A percentile compares a stretch with the other conserved stretches of the same genome.
phyloP scores from a whole-genome alignment of 2,888 invertebrate genomes.

The Apamea epomidion region DNA sequence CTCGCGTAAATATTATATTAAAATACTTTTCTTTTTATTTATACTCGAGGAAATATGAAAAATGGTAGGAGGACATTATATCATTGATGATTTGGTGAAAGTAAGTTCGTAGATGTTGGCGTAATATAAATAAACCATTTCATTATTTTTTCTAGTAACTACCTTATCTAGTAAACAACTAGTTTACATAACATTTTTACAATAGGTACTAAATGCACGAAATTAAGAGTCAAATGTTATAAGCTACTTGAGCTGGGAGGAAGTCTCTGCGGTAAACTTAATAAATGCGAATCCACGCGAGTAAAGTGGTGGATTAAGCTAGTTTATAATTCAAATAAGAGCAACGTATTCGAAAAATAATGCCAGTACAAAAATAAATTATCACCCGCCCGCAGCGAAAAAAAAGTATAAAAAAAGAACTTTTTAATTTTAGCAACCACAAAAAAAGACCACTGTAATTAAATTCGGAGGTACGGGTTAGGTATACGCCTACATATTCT shows the following conservation, averaged over 20 bases:
- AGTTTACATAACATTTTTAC: neutral
- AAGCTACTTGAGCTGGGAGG: neutral
- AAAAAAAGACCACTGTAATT: conserved; percentile 60
- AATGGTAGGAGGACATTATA: neutral
- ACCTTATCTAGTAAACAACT: neutral
- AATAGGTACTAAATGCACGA: neutral
- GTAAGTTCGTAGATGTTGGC: neutral
- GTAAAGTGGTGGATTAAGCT: conserved; percentile 29
- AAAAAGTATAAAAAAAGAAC: conserved; percentile 50
- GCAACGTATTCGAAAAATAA: conserved; percentile 57
- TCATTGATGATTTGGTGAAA: neutral
- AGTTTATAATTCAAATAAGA: conserved; percentile 62
- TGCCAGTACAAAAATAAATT: conserved; percentile 58
- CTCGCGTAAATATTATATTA: conserved; percentile 63
- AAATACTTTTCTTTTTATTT: conserved; percentile 56
- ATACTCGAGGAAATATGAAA: conserved; percentile 14
- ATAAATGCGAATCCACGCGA: conserved; percentile 45
- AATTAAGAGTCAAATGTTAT: neutral
- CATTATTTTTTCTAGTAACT: neutral
- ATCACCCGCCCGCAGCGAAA: conserved; percentile 54
- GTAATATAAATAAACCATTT: neutral
- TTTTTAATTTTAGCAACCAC: conserved; percentile 63
- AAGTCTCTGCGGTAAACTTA: conserved; percentile 30
- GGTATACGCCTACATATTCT: conserved; percentile 28
- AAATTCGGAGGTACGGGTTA: conserved; percentile 50